These are phyloP conservation scores for Synodontis membranacea DNA, from an alignment of 2,113 vertebrate genomes.

Conservation along the genomic window DNA sequence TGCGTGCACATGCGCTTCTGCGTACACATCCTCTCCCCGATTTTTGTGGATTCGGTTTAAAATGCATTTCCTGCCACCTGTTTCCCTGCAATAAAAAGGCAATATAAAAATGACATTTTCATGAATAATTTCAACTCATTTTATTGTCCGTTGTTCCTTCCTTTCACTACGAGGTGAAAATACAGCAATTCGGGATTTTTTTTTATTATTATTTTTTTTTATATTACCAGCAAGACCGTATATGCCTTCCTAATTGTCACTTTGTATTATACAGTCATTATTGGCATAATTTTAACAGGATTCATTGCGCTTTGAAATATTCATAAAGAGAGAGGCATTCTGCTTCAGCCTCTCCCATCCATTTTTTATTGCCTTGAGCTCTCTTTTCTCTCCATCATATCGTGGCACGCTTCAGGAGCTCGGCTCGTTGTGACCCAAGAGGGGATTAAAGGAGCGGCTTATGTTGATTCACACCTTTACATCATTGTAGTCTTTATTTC, in stretches of 20 bases:
- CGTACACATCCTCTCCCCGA: not conserved
- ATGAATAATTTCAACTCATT: constrained; percentile 36
- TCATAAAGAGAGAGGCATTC: constrained; percentile 8
- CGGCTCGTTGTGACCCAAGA: constrained; percentile 17
- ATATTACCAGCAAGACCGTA: not conserved
- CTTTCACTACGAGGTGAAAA: not conserved
- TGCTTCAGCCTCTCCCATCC: constrained; percentile 6
- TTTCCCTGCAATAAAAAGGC: constrained; percentile 14
- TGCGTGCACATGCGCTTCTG: not conserved
- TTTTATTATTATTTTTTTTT: not conserved
- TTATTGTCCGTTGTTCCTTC: constrained; percentile 6
- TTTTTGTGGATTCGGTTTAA: constrained; percentile 2
- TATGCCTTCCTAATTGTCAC: constrained; percentile 23
- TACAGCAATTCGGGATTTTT: not conserved
- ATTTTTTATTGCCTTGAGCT: constrained; percentile 32
- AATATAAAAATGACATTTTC: constrained; percentile 19
- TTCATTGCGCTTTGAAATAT: constrained; percentile 39
- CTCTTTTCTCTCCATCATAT: not conserved
- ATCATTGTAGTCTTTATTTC: constrained; percentile 26
- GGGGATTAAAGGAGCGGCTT: constrained; percentile 20
- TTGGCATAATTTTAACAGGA: not conserved
- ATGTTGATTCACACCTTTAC: constrained; percentile 26
- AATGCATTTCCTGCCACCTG: constrained; percentile 23
- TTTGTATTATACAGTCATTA: constrained; percentile 24
- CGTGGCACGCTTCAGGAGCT: constrained; percentile 5